A percentile compares a stretch with the other conserved stretches of the same genome.
These are phyloP conservation scores for Tuta absoluta DNA, from an alignment of 2,888 invertebrate genomes.

Conservation along the genomic window DNA sequence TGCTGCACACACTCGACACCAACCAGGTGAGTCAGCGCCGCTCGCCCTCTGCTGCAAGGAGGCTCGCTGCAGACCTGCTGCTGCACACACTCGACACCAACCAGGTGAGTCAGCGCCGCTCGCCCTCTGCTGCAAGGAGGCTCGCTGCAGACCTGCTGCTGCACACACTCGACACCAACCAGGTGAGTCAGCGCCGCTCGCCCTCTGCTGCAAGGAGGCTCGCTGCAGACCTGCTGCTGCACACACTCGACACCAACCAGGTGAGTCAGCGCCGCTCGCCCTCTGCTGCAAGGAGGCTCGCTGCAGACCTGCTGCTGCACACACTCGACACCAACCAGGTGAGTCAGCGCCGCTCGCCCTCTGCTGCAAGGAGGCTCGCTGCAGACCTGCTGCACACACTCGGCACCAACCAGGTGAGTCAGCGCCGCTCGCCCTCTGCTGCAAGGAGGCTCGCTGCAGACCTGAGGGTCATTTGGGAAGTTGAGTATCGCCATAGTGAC, in stretches of 20 bases:
- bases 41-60: conserved; percentile 34
- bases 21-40: conserved; percentile 47
- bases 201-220: conserved; percentile 39
- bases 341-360: conserved; percentile 31
- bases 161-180: conserved; percentile 54
- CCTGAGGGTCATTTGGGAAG: too few species aligned
- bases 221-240: conserved; percentile 50
- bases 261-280: conserved; percentile 36
- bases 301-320: conserved; percentile 50
- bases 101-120: conserved; percentile 42
- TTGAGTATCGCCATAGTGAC: too few species aligned
- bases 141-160: conserved; percentile 51
- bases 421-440: conserved; percentile 36
- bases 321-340: conserved; percentile 56
- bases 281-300: conserved; percentile 41
- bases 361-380: conserved; percentile 41
- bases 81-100: conserved; percentile 53
- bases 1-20: conserved; percentile 52
- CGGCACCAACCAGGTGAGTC: conserved; percentile 51
- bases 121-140: conserved; percentile 35
- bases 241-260: conserved; percentile 55
- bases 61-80: conserved; percentile 50
- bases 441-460: conserved; percentile 45
- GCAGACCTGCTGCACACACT: conserved; percentile 50
- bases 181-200: conserved; percentile 41